Percentiles rank a stretch among this genome's conserved stretches.
phyloP scores from a whole-genome alignment of 2,888 invertebrate genomes.

The Prosapia bicincta region DNA sequence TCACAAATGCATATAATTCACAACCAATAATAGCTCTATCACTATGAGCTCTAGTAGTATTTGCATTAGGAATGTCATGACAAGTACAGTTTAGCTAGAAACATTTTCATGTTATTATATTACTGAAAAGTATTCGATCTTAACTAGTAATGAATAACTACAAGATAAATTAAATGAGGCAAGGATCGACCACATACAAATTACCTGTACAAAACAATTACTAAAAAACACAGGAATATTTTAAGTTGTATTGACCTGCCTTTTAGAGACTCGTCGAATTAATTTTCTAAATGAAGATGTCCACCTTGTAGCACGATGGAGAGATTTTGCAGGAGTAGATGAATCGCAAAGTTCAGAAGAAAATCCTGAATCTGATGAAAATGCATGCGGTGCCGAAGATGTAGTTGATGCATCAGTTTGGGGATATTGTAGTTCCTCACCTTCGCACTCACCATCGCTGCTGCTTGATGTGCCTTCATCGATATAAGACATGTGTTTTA shows the following conservation, averaged over 20 bases:
- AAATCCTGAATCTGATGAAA: constrained; percentile 48
- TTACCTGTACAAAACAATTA: neutral
- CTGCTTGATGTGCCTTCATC: constrained; percentile 37
- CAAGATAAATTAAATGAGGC: neutral
- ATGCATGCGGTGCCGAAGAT: constrained; percentile 37
- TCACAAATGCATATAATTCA: neutral
- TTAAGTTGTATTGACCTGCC: constrained; percentile 26
- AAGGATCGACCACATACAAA: neutral
- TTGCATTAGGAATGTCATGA: neutral
- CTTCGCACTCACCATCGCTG: constrained; percentile 34
- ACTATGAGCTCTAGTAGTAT: neutral
- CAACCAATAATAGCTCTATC: neutral
- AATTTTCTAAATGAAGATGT: constrained; percentile 59
- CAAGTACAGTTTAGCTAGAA: no score
- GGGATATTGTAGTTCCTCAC: constrained; percentile 31
- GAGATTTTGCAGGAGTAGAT: constrained; percentile 35
- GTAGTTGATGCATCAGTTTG: constrained; percentile 34
- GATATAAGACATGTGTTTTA: constrained; percentile 41
- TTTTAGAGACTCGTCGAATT: constrained; percentile 43
- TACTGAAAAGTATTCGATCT: no score
- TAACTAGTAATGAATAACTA: no score
- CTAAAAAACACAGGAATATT: no score
- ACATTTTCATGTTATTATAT: no score
- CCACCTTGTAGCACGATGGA: constrained; percentile 51
- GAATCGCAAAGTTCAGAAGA: constrained; percentile 50